phyloP scores from a whole-genome alignment of 2,113 vertebrate species.

The Corythaixoides concolor region DNA sequence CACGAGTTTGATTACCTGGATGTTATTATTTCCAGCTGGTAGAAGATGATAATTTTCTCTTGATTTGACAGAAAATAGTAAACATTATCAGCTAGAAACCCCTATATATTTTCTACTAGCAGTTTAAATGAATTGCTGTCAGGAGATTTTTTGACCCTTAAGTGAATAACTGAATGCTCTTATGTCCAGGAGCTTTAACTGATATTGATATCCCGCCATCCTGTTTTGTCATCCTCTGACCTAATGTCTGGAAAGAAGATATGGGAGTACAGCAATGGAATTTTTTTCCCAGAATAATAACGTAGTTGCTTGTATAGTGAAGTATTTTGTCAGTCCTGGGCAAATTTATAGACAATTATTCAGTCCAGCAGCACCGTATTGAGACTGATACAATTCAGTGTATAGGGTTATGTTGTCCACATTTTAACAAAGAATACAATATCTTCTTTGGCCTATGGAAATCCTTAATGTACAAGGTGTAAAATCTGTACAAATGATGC shows the following conservation, averaged over 20 bases:
- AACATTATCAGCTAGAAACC: neutral
- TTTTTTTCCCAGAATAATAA: neutral
- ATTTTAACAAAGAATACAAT: neutral
- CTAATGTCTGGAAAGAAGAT: neutral
- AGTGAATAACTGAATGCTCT: neutral
- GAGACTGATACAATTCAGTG: neutral
- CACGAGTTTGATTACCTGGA: neutral
- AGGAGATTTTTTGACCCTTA: neutral
- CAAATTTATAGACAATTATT: neutral
- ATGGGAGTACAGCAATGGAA: neutral
- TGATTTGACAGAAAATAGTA: neutral
- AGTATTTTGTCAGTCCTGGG: neutral
- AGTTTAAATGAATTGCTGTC: neutral
- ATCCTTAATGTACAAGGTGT: accelerated
- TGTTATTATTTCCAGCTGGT: neutral
- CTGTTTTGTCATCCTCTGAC: neutral
- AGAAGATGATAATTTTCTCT: neutral
- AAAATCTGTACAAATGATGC: neutral
- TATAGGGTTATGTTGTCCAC: neutral
- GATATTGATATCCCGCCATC: neutral
- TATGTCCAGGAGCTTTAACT: neutral
- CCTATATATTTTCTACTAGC: neutral
- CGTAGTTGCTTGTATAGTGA: neutral
- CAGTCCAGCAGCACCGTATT: neutral
- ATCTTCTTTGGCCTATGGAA: neutral